These are phyloP conservation scores for Scaptomyza pallida DNA, from an alignment of 1,140 invertebrate species.

Conservation along the genomic window DNA sequence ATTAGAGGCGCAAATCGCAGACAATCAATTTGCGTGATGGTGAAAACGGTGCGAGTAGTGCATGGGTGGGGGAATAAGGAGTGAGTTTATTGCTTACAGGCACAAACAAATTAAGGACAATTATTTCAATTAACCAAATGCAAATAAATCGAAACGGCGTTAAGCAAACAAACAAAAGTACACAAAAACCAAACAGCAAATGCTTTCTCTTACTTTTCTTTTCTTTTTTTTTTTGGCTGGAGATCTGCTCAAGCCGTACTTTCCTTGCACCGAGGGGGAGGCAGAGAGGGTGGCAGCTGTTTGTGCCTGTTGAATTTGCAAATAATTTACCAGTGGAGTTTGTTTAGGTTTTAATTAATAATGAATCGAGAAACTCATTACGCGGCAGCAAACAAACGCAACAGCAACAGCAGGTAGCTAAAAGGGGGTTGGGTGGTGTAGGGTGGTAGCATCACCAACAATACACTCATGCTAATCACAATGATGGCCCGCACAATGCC, in stretches of 20 bases:
- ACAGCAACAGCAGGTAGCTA: neutral
- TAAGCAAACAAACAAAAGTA: slow-evolving; percentile 66
- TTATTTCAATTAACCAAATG: slow-evolving; percentile 83
- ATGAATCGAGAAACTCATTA: slow-evolving; percentile 82
- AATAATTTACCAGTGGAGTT: slow-evolving; percentile 73
- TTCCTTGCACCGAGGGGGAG: neutral
- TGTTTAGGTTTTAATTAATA: slow-evolving; percentile 83
- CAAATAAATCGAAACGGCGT: slow-evolving; percentile 79
- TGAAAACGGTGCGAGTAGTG: slow-evolving; percentile 2
- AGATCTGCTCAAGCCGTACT: slow-evolving; percentile 19
- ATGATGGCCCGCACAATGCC: slow-evolving; percentile 14
- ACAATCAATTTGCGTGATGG: slow-evolving; percentile 69
- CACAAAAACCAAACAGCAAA: slow-evolving; percentile 38
- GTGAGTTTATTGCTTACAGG: slow-evolving; percentile 48
- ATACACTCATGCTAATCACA: slow-evolving; percentile 32
- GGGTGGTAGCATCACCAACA: neutral
- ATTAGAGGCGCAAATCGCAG: slow-evolving; percentile 79
- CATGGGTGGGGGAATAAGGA: neutral
- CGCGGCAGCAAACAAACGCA: slow-evolving; percentile 64
- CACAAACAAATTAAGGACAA: slow-evolving; percentile 82
- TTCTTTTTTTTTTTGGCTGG: slow-evolving; percentile 17
- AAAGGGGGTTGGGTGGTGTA: neutral
- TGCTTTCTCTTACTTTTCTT: too few species aligned
- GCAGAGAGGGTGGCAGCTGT: slow-evolving; percentile 30
- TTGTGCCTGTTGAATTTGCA: slow-evolving; percentile 71